A percentile compares a stretch with the other conserved stretches of the same genome.
These are phyloP conservation scores for Antheraea pernyi DNA, from an alignment of 1,140 invertebrate genomes.

Conservation along the genomic window DNA sequence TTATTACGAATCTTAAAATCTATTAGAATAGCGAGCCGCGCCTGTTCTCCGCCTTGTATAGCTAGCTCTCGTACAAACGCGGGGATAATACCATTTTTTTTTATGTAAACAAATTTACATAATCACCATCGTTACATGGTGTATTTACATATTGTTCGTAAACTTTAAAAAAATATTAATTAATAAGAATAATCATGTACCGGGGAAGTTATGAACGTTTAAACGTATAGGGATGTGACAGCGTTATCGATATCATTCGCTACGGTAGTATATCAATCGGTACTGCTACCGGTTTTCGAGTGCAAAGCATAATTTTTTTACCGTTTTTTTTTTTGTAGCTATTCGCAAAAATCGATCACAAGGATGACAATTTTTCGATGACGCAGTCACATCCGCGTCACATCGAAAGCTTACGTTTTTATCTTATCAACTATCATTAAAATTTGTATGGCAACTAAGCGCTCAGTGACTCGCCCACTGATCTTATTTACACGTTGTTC, in stretches of 20 bases:
- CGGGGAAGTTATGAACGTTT: constrained; percentile 8
- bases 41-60: neutral
- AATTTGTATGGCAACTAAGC: constrained; percentile 77
- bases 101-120: constrained; percentile 43
- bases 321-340: too few species aligned
- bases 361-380: too few species aligned
- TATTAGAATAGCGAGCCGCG: constrained; percentile 50
- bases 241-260: neutral
- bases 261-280: neutral
- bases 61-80: neutral
- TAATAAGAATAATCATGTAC: neutral
- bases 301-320: too few species aligned
- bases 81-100: constrained; percentile 7
- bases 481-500: constrained; percentile 64
- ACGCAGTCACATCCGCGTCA: constrained; percentile 13
- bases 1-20: constrained; percentile 65
- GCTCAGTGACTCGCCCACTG: constrained; percentile 61
- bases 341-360: too few species aligned
- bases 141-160: constrained; percentile 46
- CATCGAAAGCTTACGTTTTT: constrained; percentile 32
- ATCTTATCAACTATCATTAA: constrained; percentile 62
- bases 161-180: neutral
- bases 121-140: constrained; percentile 24
- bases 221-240: constrained; percentile 15
- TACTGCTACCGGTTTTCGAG: neutral